Conservation (phyloP, 2,113 vertebrate genomes). For the Hemicordylus capensis region DNA sequence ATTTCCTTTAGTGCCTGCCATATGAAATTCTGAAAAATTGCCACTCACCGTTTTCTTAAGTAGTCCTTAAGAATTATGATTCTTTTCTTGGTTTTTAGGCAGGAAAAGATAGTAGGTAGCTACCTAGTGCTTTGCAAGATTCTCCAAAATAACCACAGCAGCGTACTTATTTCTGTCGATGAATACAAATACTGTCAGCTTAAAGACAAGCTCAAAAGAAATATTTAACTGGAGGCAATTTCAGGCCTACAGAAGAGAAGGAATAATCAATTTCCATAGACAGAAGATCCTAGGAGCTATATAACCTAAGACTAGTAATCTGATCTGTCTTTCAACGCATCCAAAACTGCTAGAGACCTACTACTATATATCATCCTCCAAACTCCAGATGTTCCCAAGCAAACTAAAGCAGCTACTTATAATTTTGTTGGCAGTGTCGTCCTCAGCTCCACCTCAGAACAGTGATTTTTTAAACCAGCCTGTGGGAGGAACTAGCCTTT, state of each 20-base stretch:
- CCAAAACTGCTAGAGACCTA: constrained; percentile 14
- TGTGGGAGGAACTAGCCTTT: constrained; percentile 42
- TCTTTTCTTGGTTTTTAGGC: background rate
- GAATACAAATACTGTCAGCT: background rate
- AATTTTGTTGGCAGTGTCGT: constrained; percentile 32
- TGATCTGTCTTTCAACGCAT: constrained; percentile 35
- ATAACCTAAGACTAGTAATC: constrained; percentile 32
- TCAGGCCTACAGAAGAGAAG: background rate
- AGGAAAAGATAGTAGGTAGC: constrained; percentile 1
- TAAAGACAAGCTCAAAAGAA: constrained; percentile 11
- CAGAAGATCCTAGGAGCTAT: constrained; percentile 18
- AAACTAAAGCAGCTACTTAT: constrained; percentile 38
- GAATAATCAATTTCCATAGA: background rate
- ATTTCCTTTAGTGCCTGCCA: background rate
- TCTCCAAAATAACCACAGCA: background rate
- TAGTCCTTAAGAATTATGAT: background rate
- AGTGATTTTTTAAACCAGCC: constrained; percentile 11
- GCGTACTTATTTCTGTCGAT: background rate
- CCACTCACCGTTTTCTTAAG: constrained; percentile 5
- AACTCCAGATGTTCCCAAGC: constrained; percentile 50
- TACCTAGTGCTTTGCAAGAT: background rate
- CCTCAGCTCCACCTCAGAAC: constrained; percentile 34
- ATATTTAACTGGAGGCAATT: constrained; percentile 21
- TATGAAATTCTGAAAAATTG: constrained; percentile 21
- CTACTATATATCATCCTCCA: constrained; percentile 27